phyloP scores from a whole-genome alignment of 2,888 invertebrate species.

The Steinernema hermaphroditum region DNA sequence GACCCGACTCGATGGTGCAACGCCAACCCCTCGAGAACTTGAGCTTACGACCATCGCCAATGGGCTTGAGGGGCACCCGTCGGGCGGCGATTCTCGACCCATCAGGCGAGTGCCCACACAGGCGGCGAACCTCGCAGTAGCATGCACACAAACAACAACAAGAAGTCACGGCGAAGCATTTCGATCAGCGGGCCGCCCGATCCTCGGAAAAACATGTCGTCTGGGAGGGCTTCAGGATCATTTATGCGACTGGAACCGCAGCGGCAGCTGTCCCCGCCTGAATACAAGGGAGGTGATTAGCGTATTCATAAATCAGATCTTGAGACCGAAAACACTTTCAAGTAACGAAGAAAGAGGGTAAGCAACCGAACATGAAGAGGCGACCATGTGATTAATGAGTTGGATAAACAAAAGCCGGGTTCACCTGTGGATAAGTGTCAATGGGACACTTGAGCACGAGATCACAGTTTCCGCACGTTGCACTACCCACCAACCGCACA shows the following conservation, averaged over 20 bases:
- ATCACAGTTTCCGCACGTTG: too few species aligned
- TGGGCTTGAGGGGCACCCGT: neutral
- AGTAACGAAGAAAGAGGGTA: neutral
- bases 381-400: neutral
- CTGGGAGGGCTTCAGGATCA: neutral
- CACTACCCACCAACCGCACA: too few species aligned
- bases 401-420: too few species aligned
- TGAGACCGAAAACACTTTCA: neutral
- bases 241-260: neutral
- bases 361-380: neutral
- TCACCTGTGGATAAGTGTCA: too few species aligned
- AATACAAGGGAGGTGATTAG: neutral
- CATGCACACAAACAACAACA: conserved; percentile 31
- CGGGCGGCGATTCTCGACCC: neutral
- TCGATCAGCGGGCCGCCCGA: conserved; percentile 21
- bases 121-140: conserved; percentile 6
- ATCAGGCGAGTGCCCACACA: neutral
- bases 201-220: neutral
- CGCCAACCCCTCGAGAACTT: conserved; percentile 14
- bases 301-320: neutral
- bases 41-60: neutral
- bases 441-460: too few species aligned
- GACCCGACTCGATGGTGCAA: neutral
- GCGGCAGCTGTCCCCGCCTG: neutral
- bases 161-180: conserved; percentile 1